Base-by-base conservation (phyloP, 2,113 vertebrate species). In the Rousettus leschenaultii region DNA sequence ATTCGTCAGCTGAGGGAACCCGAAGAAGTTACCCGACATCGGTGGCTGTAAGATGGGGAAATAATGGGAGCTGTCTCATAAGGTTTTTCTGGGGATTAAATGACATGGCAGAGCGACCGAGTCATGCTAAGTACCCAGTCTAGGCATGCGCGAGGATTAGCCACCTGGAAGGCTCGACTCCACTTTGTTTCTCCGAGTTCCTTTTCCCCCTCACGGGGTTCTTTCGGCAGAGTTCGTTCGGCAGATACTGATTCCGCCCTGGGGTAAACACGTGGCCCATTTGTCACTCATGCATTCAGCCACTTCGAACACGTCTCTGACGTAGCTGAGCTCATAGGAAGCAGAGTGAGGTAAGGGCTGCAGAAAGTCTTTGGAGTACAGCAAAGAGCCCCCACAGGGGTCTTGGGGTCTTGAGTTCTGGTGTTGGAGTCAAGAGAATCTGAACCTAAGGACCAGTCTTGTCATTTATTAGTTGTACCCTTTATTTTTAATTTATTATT, bases 71-170 rank as follows among this genome's bases (percentile, higher is more conserved):
- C 38, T 59, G 51, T 59, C 24, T 45, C 45, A 26, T 5, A 21
- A 38, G 35, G 10, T n/a, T 82, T 63, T 51, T 59, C 61, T 57
- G 43, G 68, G 51, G 66, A 78, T 45, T 83, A 43, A 75, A 55
- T 26, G 35, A 70, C 16, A 57, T 13, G 59, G 19, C 14, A 0
- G 33, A 38, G 38, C 3, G 35, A 35, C 35, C 0, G 0, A 9
- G 14, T 8, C 51, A 3, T 40, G 4, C 24, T 19, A 22, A 61
- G 48, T n/a, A 9, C 11, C 26, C 30, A n/a, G 35, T 24, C 40
- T 43, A 38, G 45, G 8, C 11, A 7, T 7, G 22, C 38, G 4
- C 15, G 70, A 74, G 66, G 6, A 12, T 19, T 3, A 15, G 21
- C 65, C 35, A 7, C 43, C 51, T 74, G 13, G 13, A 24, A 66